Conservation (phyloP, 2,113 vertebrate species). For the Rhinogobius similis region DNA sequence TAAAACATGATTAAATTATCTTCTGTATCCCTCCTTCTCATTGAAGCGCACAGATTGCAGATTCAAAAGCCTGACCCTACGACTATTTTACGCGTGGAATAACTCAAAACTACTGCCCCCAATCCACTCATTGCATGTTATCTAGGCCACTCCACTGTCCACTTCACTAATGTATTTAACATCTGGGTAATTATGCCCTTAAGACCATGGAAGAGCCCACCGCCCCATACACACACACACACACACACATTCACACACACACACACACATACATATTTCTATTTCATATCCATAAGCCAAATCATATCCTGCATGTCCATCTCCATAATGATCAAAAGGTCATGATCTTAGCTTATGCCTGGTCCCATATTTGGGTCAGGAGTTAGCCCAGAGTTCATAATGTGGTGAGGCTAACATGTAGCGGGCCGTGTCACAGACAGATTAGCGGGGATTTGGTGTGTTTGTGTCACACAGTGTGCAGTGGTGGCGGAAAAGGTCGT, state of each 20-base stretch:
- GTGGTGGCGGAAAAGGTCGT: slow-evolving; percentile 53
- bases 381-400: slow-evolving; percentile 40
- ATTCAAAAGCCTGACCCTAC: not conserved
- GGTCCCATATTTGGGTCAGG: slow-evolving; percentile 63
- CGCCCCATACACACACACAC: slow-evolving; percentile 2
- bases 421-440: slow-evolving; percentile 56
- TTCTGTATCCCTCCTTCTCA: slow-evolving; percentile 18
- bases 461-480: slow-evolving; percentile 49
- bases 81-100: not conserved
- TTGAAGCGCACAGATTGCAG: not conserved
- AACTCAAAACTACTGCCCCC: not conserved
- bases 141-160: slow-evolving; percentile 43
- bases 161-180: slow-evolving; percentile 33
- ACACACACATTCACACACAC: not conserved
- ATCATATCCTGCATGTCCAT: slow-evolving; percentile 35
- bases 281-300: not conserved
- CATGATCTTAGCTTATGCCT: slow-evolving; percentile 40
- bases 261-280: slow-evolving; percentile 4
- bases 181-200: slow-evolving; percentile 41
- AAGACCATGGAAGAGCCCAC: slow-evolving; percentile 14
- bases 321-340: slow-evolving; percentile 37
- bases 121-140: slow-evolving; percentile 17
- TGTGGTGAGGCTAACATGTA: slow-evolving; percentile 39
- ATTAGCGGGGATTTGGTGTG: slow-evolving; percentile 65
- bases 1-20: not conserved